phyloP scores from a whole-genome alignment of 2,888 invertebrate genomes.

The Drosophila differens region DNA sequence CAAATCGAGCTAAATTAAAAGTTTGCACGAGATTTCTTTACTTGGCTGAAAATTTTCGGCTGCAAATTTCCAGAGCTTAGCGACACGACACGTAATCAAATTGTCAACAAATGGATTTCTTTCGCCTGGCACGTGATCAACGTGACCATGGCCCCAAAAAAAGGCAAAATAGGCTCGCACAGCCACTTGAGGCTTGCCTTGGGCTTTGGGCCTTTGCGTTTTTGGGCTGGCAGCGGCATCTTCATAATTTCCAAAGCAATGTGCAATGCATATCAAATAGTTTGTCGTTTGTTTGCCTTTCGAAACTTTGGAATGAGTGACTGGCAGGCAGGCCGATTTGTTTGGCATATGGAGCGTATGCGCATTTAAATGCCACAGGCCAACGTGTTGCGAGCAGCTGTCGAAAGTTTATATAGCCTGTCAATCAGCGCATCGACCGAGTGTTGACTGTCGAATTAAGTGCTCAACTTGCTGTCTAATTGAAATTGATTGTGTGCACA shows the following conservation, averaged over 20 bases:
- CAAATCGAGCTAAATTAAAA: constrained; percentile 41
- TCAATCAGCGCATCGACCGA: constrained; percentile 50
- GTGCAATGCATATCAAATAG: constrained; percentile 67
- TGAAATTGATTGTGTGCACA: constrained; percentile 47
- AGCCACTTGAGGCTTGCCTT: constrained; percentile 4
- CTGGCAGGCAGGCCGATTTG: not conserved
- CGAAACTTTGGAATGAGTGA: constrained; percentile 25
- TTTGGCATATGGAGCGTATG: constrained; percentile 46
- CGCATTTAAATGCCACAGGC: constrained; percentile 41
- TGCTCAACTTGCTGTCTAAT: constrained; percentile 45
- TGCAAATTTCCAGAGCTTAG: constrained; percentile 33
- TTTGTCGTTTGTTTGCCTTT: constrained; percentile 44
- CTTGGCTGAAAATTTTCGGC: constrained; percentile 11
- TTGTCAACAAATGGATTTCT: constrained; percentile 77
- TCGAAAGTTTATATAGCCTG: constrained; percentile 47
- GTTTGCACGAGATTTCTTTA: constrained; percentile 24
- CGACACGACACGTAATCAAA: constrained; percentile 68
- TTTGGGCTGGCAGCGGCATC: constrained; percentile 22
- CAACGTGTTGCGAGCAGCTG: constrained; percentile 40
- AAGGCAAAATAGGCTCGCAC: constrained; percentile 5
- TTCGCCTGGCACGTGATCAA: constrained; percentile 59
- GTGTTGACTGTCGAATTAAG: constrained; percentile 41
- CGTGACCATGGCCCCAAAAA: constrained; percentile 23
- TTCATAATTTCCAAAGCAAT: constrained; percentile 61
- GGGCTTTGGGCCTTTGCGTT: not conserved